These are phyloP conservation scores for Galerucella pusilla DNA, from an alignment of 2,888 invertebrate genomes.

Conservation along the genomic window DNA sequence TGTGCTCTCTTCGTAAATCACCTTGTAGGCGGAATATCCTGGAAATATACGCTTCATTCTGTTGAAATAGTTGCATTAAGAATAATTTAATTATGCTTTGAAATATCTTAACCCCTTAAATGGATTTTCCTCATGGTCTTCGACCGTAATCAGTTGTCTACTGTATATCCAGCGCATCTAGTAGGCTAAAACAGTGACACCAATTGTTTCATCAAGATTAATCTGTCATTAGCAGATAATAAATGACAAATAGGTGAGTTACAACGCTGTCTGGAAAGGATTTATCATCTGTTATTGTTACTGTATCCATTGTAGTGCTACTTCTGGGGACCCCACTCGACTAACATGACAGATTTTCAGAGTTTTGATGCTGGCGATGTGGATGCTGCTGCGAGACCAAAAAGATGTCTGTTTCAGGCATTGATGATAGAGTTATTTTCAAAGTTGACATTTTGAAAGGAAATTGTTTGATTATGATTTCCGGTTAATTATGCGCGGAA, in stretches of 20 bases:
- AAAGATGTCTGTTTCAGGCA: conserved; percentile 32
- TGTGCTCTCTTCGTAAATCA: no score
- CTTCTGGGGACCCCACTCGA: conserved; percentile 34
- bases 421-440: conserved; percentile 19
- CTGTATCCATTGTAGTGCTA: conserved; percentile 41
- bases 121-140: neutral
- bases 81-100: neutral
- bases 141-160: conserved; percentile 20
- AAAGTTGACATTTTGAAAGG: neutral
- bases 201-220: conserved; percentile 54
- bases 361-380: conserved; percentile 15
- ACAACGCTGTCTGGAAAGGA: conserved; percentile 39
- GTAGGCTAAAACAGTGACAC: conserved; percentile 26
- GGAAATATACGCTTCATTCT: no score
- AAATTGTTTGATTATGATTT: neutral
- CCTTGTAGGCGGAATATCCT: no score
- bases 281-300: conserved; percentile 50
- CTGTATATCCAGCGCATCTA: conserved; percentile 18
- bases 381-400: conserved; percentile 3
- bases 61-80: no score
- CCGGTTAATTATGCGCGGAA: neutral
- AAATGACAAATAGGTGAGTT: conserved; percentile 52
- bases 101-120: neutral
- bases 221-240: conserved; percentile 55
- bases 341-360: conserved; percentile 25